phyloP scores from a whole-genome alignment of 2,797 vertebrate genomes.

The Phyllotis vaccarum region DNA sequence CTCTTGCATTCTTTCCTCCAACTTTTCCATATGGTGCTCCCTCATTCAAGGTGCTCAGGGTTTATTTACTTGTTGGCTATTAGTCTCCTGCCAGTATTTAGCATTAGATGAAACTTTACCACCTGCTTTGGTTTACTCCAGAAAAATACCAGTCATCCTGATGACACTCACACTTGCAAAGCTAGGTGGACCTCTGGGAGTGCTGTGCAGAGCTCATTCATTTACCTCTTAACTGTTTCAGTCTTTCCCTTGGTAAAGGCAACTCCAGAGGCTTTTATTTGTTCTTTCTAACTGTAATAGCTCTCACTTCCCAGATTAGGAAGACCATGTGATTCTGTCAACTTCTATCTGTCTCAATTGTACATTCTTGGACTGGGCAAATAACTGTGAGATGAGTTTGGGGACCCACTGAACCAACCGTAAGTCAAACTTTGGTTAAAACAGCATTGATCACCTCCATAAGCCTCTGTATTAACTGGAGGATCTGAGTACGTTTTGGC shows the following conservation, averaged over 20 bases:
- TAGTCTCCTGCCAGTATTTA: neutral
- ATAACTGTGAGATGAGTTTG: conserved; percentile 19
- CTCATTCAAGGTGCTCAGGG: neutral
- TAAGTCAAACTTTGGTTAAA: neutral
- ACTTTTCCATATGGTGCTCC: neutral
- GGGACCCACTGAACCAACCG: neutral
- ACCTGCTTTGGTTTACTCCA: neutral
- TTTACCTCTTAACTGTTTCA: neutral
- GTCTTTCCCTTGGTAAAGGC: neutral
- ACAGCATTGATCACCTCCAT: neutral
- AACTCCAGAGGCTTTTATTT: neutral
- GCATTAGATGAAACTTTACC: neutral
- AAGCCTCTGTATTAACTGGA: neutral
- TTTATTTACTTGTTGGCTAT: neutral
- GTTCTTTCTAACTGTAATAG: neutral
- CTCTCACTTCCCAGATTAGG: neutral
- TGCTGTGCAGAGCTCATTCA: neutral
- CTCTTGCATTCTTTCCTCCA: neutral
- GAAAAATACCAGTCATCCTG: neutral
- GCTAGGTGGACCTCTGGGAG: neutral
- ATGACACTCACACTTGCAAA: neutral
- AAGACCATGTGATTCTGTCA: neutral
- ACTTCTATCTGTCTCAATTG: conserved; percentile 10
- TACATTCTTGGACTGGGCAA: neutral
- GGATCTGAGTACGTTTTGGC: neutral